Evolutionary conservation across 2,797 vertebrate species (phyloP).

Genomic region (Chaenodraco wilsoni): DNA sequence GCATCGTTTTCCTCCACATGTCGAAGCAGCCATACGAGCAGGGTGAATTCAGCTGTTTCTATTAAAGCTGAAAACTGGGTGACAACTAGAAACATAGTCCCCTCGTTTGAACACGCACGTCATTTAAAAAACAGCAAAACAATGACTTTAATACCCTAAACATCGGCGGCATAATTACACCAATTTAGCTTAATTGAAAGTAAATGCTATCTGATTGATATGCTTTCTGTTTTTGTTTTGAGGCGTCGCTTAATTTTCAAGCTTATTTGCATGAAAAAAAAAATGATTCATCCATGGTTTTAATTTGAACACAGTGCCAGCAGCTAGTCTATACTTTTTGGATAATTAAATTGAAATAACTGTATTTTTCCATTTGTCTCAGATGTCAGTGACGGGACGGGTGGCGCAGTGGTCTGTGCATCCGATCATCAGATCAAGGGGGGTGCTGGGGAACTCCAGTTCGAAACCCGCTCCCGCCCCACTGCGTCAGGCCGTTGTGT

Average conservation of each 20-base stretch:
- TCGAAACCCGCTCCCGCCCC: no score
- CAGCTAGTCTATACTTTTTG: conserved; percentile 43
- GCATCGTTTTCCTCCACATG: conserved; percentile 35
- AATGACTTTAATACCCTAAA: conserved; percentile 52
- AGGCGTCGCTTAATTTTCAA: conserved; percentile 58
- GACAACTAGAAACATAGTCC: conserved; percentile 48
- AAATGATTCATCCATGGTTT: conserved; percentile 56
- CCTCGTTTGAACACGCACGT: conserved; percentile 39
- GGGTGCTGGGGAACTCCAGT: no score
- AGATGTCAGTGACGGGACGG: no score
- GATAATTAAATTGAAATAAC: conserved; percentile 25
- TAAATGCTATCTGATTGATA: conserved; percentile 62
- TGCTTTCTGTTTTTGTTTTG: conserved; percentile 59
- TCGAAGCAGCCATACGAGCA: conserved; percentile 51
- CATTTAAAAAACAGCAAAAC: conserved; percentile 31
- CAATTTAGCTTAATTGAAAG: conserved; percentile 64
- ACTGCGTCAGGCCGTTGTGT: no score
- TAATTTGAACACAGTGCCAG: conserved; percentile 59
- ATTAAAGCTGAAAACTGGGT: conserved; percentile 50
- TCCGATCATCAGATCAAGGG: no score
- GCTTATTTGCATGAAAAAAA: conserved; percentile 62
- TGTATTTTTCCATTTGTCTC: conserved; percentile 23
- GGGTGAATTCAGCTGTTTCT: conserved; percentile 45
- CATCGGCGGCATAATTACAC: conserved; percentile 56
- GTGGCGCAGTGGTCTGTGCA: no score